phyloP scores from a whole-genome alignment of 2,113 vertebrate genomes.

The Alexandromys fortis region DNA sequence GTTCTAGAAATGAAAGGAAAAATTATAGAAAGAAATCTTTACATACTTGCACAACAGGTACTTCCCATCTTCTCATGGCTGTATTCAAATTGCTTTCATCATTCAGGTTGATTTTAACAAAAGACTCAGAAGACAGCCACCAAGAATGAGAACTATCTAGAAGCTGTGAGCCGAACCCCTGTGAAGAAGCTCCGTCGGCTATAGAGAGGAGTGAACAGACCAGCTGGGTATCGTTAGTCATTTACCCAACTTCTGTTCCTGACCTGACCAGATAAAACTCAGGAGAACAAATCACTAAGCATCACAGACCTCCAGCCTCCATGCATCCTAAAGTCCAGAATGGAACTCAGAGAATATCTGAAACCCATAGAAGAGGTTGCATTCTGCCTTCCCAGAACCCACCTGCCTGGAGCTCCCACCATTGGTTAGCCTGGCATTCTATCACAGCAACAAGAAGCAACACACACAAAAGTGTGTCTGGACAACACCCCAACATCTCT shows the following conservation, averaged over 20 bases:
- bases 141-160: not conserved
- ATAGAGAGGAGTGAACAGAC: not conserved
- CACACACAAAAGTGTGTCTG: not conserved
- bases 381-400: not conserved
- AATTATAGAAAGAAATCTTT: not conserved
- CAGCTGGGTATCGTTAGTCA: not conserved
- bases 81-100: not conserved
- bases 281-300: not conserved
- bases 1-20: not conserved
- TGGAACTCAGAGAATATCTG: not conserved
- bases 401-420: not conserved
- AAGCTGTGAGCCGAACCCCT: not conserved
- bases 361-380: not conserved
- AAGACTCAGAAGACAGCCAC: not conserved
- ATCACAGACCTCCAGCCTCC: not conserved
- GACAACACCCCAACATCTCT: not conserved
- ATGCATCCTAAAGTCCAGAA: not conserved
- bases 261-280: not conserved
- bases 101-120: constrained; percentile 19
- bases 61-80: not conserved
- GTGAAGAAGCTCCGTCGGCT: not conserved
- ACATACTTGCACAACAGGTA: not conserved
- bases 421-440: not conserved
- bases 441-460: not conserved
- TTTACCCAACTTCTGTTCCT: not conserved